Percentiles rank a stretch among this genome's conserved stretches.
Evolutionary conservation across 2,888 invertebrate genomes (phyloP).

Genomic region (Patella ulyssiponensis): DNA sequence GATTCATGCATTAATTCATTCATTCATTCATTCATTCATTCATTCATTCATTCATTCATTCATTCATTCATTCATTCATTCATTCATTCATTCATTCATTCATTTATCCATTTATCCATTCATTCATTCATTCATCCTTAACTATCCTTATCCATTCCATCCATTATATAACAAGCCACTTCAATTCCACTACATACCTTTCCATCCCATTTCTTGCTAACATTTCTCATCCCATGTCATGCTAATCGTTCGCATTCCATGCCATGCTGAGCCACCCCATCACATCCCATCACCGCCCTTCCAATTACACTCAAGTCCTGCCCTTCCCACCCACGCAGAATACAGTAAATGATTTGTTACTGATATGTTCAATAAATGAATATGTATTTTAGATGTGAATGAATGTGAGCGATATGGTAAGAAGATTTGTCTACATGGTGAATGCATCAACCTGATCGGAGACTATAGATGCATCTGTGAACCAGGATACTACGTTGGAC

Average conservation of each 20-base stretch:
- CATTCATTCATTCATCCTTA: too few relatives aligned
- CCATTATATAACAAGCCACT: too few relatives aligned
- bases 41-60: neutral
- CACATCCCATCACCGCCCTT: neutral
- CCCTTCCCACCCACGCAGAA: neutral
- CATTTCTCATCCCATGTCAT: too few relatives aligned
- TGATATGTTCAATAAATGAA: too few relatives aligned
- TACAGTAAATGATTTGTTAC: neutral
- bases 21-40: neutral
- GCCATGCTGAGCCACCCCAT: neutral
- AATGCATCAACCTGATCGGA: conserved; percentile 44
- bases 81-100: too few relatives aligned
- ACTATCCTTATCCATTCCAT: neutral
- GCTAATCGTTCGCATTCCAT: too few relatives aligned
- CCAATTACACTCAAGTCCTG: neutral
- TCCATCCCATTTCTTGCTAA: too few relatives aligned
- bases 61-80: too few relatives aligned
- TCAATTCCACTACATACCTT: too few relatives aligned
- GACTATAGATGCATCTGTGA: conserved; percentile 43
- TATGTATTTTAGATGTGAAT: conserved; percentile 42
- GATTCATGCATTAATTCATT: neutral
- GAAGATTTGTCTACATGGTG: conserved; percentile 36
- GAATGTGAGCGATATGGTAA: conserved; percentile 46
- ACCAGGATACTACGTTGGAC: conserved; percentile 33
- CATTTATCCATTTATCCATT: too few relatives aligned